phyloP scores from a whole-genome alignment of 2,113 vertebrate genomes.

The Euleptes europaea region DNA sequence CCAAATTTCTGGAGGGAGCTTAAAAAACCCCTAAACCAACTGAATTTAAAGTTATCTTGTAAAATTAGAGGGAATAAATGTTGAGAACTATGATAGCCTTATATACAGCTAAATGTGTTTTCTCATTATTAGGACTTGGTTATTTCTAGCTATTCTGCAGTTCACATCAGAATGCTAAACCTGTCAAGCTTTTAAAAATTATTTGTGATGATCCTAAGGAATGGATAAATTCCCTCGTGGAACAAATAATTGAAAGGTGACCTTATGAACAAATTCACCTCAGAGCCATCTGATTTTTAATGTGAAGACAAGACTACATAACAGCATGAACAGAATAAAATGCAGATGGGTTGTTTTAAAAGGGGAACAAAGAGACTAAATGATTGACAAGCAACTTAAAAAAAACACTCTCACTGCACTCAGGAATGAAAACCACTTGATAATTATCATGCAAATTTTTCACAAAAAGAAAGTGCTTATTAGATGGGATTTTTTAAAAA shows the following conservation, averaged over 20 bases:
- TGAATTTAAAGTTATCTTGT: too few species aligned
- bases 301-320: neutral
- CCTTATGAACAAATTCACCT: neutral
- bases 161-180: neutral
- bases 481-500: neutral
- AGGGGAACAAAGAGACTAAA: neutral
- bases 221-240: neutral
- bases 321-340: neutral
- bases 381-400: slow-evolving; percentile 7
- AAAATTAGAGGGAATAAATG: too few species aligned
- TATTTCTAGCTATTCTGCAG: neutral
- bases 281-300: neutral
- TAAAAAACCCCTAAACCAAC: too few species aligned
- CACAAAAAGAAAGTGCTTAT: neutral
- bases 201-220: slow-evolving; percentile 14
- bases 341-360: neutral
- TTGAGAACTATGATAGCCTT: too few species aligned
- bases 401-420: neutral
- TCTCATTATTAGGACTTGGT: neutral
- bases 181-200: neutral
- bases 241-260: neutral
- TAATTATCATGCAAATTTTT: neutral
- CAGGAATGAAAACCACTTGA: neutral
- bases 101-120: neutral
- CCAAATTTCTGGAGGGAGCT: too few species aligned